Base-by-base conservation (phyloP, 2,113 vertebrate species). In the Orycteropus afer region DNA sequence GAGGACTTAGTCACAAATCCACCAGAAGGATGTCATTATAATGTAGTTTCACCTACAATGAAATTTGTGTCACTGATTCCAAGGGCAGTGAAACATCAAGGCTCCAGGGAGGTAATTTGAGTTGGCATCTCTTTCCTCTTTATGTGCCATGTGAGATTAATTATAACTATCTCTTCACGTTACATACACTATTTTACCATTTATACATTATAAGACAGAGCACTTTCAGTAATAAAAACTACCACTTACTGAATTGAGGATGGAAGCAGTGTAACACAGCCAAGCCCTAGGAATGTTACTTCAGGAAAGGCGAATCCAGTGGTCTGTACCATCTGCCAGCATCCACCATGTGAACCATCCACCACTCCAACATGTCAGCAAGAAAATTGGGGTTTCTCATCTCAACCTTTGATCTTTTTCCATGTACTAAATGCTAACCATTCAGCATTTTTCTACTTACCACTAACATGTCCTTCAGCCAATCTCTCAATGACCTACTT, bases 201-300 rank as follows among this genome's bases (percentile, higher is more conserved):
- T 65, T 89, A 71, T n/a, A 37, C 63, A 37, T 90, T 82, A 74
- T 93, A 59, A 96, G 88, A 76, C 37, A 69, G 61, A 94, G 69
- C 61, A 92, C 78, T 95, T 92, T 89, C 78, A 65, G 90, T 95
- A 92, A 93, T 95, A 96, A 96, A 90, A 96, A 78, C 92, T 95
- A 88, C 86, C 40, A 86, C 86, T 90, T 90, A 81, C 90, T 82
- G 78, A 90, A 83, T 55, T 4, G 0, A 29, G 49, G 37, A 37
- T 59, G 47, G 63, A 85, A 8, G 7, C 65, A 61, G 82, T 79
- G 7, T 79, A 81, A 89, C 0, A 0, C 55, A 86, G 82, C 61
- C 81, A 92, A 92, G 25, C 40, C 89, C 32, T 32, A 69, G 74
- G 85, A 92, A 89, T 93, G 89, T 94, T 77, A 71, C 80, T 3